phyloP scores from a whole-genome alignment of 2,113 vertebrate genomes.

The Heterotilapia buettikoferi region DNA sequence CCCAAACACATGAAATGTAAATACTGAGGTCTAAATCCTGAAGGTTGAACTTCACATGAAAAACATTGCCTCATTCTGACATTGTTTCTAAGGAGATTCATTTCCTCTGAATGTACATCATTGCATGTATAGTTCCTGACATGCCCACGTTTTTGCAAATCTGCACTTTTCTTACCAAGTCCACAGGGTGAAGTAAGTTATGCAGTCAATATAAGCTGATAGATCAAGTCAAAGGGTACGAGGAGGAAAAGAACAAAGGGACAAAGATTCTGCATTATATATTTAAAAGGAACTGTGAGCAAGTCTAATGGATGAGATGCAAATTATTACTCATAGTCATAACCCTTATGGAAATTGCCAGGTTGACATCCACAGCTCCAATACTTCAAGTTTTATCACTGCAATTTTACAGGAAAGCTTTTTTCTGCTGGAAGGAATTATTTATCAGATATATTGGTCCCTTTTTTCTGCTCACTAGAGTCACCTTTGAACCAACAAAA shows the following conservation, averaged over 20 bases:
- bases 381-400: not conserved
- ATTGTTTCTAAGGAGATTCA: constrained; percentile 16
- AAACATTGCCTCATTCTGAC: not conserved
- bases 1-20: not conserved
- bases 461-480: not conserved
- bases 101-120: constrained; percentile 6
- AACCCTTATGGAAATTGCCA: constrained; percentile 4
- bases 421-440: not conserved
- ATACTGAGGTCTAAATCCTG: not conserved
- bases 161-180: constrained; percentile 2
- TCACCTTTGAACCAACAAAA: constrained; percentile 4
- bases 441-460: not conserved
- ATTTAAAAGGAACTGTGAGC: constrained; percentile 17
- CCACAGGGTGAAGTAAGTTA: not conserved
- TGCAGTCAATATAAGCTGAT: constrained; percentile 32
- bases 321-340: constrained; percentile 9
- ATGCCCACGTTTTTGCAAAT: constrained; percentile 6
- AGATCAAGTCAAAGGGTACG: constrained; percentile 5
- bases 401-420: constrained; percentile 1
- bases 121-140: not conserved
- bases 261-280: constrained; percentile 12
- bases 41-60: not conserved
- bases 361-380: not conserved
- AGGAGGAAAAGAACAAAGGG: constrained; percentile 14
- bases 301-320: not conserved